Evolutionary conservation across 2,113 vertebrate species (phyloP).

Genomic region (Ceyx melanurus): DNA sequence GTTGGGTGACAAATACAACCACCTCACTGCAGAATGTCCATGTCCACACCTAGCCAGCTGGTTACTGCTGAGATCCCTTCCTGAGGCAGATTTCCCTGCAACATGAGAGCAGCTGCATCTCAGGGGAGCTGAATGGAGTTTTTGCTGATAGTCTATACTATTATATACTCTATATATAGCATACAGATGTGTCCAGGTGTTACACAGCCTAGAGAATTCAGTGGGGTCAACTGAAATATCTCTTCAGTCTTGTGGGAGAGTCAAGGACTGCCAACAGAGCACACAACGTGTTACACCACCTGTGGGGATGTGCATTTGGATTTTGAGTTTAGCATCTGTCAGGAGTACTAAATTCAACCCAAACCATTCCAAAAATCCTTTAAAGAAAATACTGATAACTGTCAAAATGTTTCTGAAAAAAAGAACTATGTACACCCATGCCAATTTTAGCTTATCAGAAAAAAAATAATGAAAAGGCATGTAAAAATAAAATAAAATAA

Average conservation of each 20-base stretch:
- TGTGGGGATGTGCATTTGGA: not conserved
- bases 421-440: conserved; percentile 18
- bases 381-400: conserved; percentile 58
- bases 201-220: not conserved
- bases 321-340: not conserved
- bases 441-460: not conserved
- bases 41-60: not conserved
- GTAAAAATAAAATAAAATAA: not conserved
- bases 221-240: not conserved
- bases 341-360: not conserved
- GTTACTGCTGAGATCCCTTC: not conserved
- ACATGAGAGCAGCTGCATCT: not conserved
- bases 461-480: not conserved
- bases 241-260: not conserved
- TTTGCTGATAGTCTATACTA: not conserved
- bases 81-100: not conserved
- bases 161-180: no score
- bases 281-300: no score
- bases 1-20: not conserved
- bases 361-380: not conserved
- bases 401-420: not conserved
- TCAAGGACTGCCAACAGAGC: not conserved
- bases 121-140: not conserved
- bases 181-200: not conserved
- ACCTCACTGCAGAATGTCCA: not conserved